phyloP scores from a whole-genome alignment of 2,113 vertebrate genomes.

The Indri indri region DNA sequence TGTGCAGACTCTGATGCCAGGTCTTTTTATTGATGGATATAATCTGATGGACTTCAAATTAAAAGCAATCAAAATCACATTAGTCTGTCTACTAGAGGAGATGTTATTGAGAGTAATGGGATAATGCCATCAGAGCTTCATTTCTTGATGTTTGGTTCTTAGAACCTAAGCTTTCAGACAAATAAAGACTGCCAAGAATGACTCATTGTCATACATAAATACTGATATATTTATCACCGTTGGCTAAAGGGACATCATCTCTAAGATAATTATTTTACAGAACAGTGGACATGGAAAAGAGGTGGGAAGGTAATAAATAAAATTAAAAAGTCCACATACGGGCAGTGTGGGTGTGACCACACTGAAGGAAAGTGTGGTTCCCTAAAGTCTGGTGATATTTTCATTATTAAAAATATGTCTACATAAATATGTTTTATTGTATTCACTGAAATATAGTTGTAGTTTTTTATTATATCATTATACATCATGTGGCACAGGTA shows the following conservation, averaged over 20 bases:
- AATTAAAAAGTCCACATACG: background rate
- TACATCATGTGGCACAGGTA: background rate
- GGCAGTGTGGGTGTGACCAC: background rate
- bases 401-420: background rate
- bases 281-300: background rate
- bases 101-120: constrained; percentile 65
- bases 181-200: constrained; percentile 46
- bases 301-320: background rate
- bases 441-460: background rate
- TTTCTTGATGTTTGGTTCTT: constrained; percentile 60
- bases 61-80: constrained; percentile 70
- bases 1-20: background rate
- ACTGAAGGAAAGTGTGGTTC: background rate
- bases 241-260: background rate
- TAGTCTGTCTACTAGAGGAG: constrained; percentile 52
- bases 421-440: background rate
- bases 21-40: constrained; percentile 9
- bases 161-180: constrained; percentile 45
- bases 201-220: constrained; percentile 1
- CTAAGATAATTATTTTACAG: background rate
- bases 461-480: background rate
- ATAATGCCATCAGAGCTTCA: constrained; percentile 39
- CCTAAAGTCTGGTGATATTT: background rate
- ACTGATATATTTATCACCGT: constrained; percentile 35
- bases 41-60: constrained; percentile 74